Evolutionary conservation across 64 coral and sea anemone genomes (phyloP).

Genomic region (Dendronephthya gigantea): DNA sequence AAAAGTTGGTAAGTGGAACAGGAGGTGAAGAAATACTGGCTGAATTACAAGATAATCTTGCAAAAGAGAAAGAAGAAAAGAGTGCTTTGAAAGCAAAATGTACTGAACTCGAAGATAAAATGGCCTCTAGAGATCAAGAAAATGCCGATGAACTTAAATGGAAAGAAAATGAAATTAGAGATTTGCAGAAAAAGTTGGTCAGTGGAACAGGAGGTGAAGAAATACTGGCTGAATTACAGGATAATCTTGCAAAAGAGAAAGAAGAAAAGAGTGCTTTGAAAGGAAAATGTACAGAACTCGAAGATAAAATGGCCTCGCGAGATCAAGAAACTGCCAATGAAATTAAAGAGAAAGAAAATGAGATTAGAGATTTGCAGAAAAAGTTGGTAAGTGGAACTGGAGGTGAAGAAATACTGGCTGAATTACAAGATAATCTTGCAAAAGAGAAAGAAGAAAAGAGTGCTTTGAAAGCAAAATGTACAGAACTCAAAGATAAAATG

Average conservation of each 20-base stretch:
- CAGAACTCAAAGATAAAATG: neutral
- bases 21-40: neutral
- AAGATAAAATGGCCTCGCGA: neutral
- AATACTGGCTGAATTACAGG: neutral
- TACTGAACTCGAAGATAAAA: neutral
- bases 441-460: neutral
- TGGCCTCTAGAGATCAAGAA: neutral
- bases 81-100: neutral
- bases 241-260: neutral
- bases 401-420: neutral
- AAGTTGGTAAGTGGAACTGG: neutral
- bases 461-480: neutral
- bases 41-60: neutral
- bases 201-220: neutral
- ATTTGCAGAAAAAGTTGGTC: neutral
- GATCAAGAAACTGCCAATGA: neutral
- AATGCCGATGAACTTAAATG: neutral
- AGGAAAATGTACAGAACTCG: neutral
- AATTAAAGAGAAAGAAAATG: neutral
- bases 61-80: neutral
- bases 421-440: neutral
- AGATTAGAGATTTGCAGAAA: neutral
- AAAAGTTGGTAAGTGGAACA: neutral
- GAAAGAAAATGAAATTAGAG: neutral
- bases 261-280: neutral